Evolutionary conservation across 2,113 vertebrate genomes (phyloP), one percentile per base, ranked within the genome.

Genomic region (Heterotilapia buettikoferi): DNA sequence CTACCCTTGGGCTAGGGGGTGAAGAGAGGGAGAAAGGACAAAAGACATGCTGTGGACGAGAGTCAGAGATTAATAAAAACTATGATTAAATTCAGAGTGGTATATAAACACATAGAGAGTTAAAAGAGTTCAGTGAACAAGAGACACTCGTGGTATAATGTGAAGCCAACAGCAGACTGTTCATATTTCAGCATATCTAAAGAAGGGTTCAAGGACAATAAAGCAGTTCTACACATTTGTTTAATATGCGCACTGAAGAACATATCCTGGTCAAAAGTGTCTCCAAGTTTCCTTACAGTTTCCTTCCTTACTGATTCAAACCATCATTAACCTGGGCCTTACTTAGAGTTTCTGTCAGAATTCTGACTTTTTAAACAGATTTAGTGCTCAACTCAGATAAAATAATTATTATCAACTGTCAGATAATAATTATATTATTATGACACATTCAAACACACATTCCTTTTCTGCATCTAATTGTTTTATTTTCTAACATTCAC

Each of bases 311-410:
- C 50, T 53, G 50, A 53, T 53, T 53, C 19, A 53, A 53, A 53
- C 19, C 50, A 53, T 53, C 50, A n/a, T 53, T 19, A 53, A 53
- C 50, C 50, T 6, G 19, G 50, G 50, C 3, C 19, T 53, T 10
- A 53, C 50, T 53, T 19, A 53, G 50, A 53, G 0, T 53, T 53
- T 8, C 50, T n/a, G 9, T 10, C 50, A 53, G 50, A 53, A 53
- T 53, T 53, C 50, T 53, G 50, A 53, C 50, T 53, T 53, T 53
- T 53, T n/a, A 53, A 53, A 53, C 9, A 53, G 50, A 53, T 53
- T 53, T 53, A 53, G 50, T n/a, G 8, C 50, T 53, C 50, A 53
- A 0, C 0, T 53, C 50, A 53, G 50, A 53, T 53, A 0, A 10
- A 53, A 53, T 53, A 53, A 53, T 24, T 24, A 24, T 24, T 24